Evolutionary conservation across 2,888 invertebrate genomes (phyloP).

Genomic region (Gari tellinella): DNA sequence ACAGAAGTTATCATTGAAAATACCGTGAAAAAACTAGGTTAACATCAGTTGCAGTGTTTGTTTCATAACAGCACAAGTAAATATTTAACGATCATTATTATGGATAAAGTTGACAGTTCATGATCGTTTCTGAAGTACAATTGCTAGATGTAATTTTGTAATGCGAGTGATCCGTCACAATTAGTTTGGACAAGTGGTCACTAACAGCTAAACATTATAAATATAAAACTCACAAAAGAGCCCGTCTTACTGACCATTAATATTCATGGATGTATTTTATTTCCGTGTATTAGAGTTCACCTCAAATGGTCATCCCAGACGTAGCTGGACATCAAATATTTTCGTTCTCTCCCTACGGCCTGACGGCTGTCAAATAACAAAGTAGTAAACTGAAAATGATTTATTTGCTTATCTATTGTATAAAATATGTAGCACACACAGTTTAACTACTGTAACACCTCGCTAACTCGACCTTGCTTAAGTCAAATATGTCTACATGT

Average conservation of each 20-base stretch:
- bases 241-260: conserved; percentile 37
- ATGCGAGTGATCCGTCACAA: conserved; percentile 44
- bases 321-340: conserved; percentile 25
- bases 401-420: conserved; percentile 31
- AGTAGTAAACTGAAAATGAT: conserved; percentile 31
- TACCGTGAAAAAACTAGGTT: too few species aligned
- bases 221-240: conserved; percentile 54
- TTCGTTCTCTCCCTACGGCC: conserved; percentile 1
- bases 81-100: too few species aligned
- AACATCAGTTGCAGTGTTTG: too few species aligned
- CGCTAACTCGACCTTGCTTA: too few species aligned
- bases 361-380: conserved; percentile 24
- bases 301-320: conserved; percentile 42
- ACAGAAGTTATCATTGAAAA: too few species aligned
- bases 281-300: conserved; percentile 38
- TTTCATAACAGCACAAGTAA: too few species aligned
- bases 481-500: too few species aligned
- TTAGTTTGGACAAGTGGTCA: conserved; percentile 57
- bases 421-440: conserved; percentile 5
- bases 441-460: too few species aligned
- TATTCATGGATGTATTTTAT: conserved; percentile 40
- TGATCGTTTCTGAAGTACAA: too few species aligned
- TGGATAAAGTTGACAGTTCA: too few species aligned
- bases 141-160: too few species aligned
- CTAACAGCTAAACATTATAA: conserved; percentile 48